Conservation (phyloP, 2,113 vertebrate species). For the Nansenia antarctica region DNA sequence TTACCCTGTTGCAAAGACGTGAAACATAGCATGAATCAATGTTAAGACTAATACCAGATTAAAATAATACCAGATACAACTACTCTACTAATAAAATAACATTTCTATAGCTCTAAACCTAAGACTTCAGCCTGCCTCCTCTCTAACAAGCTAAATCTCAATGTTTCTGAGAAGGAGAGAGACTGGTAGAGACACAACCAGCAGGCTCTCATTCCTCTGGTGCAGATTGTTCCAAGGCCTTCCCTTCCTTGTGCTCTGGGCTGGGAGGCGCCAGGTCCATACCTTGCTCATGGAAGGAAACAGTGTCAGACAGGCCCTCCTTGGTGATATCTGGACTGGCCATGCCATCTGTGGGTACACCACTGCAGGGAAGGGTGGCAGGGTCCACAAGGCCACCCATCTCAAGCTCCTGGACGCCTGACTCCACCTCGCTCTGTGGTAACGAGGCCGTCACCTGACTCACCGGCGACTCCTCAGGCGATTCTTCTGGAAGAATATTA, state of each 20-base stretch:
- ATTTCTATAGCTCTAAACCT: too few species aligned
- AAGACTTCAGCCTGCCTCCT: constrained; percentile 18
- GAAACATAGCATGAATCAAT: constrained; percentile 53
- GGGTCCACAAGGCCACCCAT: neutral
- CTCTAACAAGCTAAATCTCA: constrained; percentile 6
- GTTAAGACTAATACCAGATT: constrained; percentile 26
- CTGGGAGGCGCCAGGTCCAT: neutral
- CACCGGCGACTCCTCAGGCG: constrained; percentile 17
- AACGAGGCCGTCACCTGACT: constrained; percentile 34
- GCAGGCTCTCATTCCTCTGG: constrained; percentile 19
- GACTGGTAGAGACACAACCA: neutral
- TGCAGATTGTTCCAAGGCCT: neutral
- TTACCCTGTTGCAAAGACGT: constrained; percentile 40
- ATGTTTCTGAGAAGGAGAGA: neutral
- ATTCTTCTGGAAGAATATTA: constrained; percentile 46
- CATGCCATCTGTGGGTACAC: neutral
- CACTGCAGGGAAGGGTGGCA: neutral
- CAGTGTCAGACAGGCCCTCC: constrained; percentile 16
- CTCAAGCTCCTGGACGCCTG: constrained; percentile 22
- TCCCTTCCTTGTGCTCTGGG: neutral
- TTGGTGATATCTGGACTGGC: constrained; percentile 6
- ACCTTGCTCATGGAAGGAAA: constrained; percentile 23
- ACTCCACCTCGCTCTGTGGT: constrained; percentile 30
- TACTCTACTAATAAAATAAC: constrained; percentile 6
- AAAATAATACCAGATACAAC: constrained; percentile 32